phyloP scores from a whole-genome alignment of 2,797 vertebrate genomes.

The Graptemys geographica region DNA sequence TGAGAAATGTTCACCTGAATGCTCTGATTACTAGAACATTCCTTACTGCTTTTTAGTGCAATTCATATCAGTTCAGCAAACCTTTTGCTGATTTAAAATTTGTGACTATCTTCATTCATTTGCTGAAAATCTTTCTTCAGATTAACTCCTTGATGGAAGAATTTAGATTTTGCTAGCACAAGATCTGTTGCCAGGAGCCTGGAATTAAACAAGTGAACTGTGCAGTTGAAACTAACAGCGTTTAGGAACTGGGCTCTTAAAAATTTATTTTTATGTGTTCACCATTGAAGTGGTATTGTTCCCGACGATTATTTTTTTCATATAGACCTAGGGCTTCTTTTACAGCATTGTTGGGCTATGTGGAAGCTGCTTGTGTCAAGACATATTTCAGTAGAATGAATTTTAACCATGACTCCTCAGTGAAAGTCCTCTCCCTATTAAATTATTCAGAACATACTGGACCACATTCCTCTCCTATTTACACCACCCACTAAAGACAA shows the following conservation, averaged over 20 bases:
- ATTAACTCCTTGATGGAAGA: not conserved
- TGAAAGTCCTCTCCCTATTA: not conserved
- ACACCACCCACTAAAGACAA: not conserved
- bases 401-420: not conserved
- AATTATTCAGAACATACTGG: not conserved
- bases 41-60: not conserved
- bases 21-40: not conserved
- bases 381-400: not conserved
- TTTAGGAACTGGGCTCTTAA: not conserved
- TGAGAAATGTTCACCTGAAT: not conserved
- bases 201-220: not conserved
- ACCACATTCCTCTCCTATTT: not conserved
- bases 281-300: not conserved
- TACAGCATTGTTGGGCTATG: not conserved
- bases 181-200: not conserved
- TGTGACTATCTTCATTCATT: not conserved
- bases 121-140: not conserved
- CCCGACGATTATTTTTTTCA: not conserved
- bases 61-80: not conserved
- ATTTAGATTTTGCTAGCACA: not conserved
- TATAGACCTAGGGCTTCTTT: not conserved
- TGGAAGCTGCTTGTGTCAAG: not conserved
- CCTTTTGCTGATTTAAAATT: not conserved
- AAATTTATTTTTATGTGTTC: not conserved
- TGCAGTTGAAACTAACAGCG: not conserved